A percentile compares a stretch with the other conserved stretches of the same genome.
These are phyloP conservation scores for Siniperca undulata DNA, from an alignment of 2,797 vertebrate species.

Conservation along the genomic window DNA sequence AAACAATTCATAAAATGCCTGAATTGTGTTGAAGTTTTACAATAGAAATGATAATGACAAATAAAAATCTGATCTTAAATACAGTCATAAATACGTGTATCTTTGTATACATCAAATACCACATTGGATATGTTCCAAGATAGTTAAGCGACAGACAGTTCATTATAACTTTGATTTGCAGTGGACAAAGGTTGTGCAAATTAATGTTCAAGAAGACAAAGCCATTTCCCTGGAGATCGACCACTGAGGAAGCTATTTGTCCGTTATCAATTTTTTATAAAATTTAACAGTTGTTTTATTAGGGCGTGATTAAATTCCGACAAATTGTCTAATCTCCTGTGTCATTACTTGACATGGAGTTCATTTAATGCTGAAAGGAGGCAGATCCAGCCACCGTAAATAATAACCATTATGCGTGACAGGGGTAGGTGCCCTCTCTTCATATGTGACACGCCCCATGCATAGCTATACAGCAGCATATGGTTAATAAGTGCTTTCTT, in stretches of 20 bases:
- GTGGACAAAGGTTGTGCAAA: slow-evolving; percentile 59
- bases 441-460: slow-evolving; percentile 11
- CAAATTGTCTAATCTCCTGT: slow-evolving; percentile 67
- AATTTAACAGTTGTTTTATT: slow-evolving; percentile 68
- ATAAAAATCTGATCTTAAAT: slow-evolving; percentile 7
- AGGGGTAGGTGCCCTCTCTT: not conserved
- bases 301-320: slow-evolving; percentile 69
- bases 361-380: slow-evolving; percentile 57
- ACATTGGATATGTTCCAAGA: slow-evolving; percentile 15
- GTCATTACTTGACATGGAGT: slow-evolving; percentile 56
- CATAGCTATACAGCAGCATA: not conserved
- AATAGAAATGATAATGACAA: not conserved
- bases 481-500: slow-evolving; percentile 11
- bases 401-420: slow-evolving; percentile 54
- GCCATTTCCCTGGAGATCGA: slow-evolving; percentile 61
- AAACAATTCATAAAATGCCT: not conserved
- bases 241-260: slow-evolving; percentile 57
- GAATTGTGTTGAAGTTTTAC: not conserved
- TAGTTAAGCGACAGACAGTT: slow-evolving; percentile 35
- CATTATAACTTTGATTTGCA: slow-evolving; percentile 64
- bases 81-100: not conserved
- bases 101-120: not conserved
- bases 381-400: slow-evolving; percentile 41
- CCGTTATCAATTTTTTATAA: slow-evolving; percentile 68
- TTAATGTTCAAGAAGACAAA: slow-evolving; percentile 63